These are phyloP conservation scores for Onychomys leucogaster DNA, from an alignment of 2,797 vertebrate genomes.

Conservation along the genomic window DNA sequence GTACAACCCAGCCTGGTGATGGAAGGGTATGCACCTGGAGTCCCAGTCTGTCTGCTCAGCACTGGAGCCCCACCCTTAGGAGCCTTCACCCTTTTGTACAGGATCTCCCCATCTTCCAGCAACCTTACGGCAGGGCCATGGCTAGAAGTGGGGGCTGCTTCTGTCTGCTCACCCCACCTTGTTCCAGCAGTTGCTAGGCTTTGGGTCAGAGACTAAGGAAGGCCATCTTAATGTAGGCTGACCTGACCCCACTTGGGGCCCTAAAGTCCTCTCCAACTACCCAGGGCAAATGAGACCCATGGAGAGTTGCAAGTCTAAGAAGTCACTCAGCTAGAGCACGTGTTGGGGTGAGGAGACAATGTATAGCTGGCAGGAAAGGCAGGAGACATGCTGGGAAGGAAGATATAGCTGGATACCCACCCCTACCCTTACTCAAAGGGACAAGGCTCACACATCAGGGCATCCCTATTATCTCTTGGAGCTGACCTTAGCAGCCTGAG, in stretches of 20 bases:
- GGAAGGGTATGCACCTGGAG: neutral
- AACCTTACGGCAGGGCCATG: neutral
- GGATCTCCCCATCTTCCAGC: neutral
- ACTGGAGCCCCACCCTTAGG: neutral
- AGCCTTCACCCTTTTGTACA: neutral
- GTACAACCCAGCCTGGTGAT: neutral
- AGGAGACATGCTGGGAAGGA: too few relatives aligned
- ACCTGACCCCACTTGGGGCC: too few relatives aligned
- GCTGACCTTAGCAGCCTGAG: neutral
- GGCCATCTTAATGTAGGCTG: too few relatives aligned
- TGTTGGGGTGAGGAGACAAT: rapidly evolving
- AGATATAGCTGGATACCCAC: rapidly evolving
- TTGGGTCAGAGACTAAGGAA: neutral
- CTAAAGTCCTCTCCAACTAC: neutral
- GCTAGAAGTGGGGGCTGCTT: neutral
- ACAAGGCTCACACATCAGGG: neutral
- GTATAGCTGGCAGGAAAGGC: rapidly evolving
- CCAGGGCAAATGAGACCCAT: neutral
- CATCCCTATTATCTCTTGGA: neutral
- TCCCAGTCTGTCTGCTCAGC: neutral
- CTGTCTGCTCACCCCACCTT: neutral
- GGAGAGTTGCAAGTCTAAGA: neutral
- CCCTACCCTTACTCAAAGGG: neutral
- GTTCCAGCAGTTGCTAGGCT: too few relatives aligned
- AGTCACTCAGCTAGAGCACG: neutral